Base-by-base conservation (phyloP, 2,888 invertebrate genomes). In the Cephus rjabovi region DNA sequence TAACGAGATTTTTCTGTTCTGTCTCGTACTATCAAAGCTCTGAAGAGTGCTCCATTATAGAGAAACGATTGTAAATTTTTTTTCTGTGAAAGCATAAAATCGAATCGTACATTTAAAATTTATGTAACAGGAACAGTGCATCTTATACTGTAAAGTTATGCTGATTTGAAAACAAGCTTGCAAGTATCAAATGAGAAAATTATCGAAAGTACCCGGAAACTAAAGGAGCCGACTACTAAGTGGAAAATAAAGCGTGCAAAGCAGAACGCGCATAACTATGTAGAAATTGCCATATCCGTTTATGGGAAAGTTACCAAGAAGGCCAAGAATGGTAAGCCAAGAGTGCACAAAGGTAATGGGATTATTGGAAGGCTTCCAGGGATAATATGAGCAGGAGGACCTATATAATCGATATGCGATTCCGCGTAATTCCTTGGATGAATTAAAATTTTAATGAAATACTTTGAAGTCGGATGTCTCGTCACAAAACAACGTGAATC, bases 341-440 rank as follows among this genome's bases (percentile, higher is more conserved):
- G 40, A 40, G 78, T 73, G 78, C 76, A 76, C 34, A 75, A 76
- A 69, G 34, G 79, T 81, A 81, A 81, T 76, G 76, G 76, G 79
- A 79, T 81, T 81, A 81, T 79, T 79, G 81, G 79, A 79, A 75
- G 81, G 79, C 79, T 81, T 81, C 81, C 79, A 71, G 15, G 23
- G 4, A 15, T 23, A 23, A 9, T 23, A 56, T 0, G 56, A 56
- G 9, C 56, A 56, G 23, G 23, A 56, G 56, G 9, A 56, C 56
- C 9, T 23, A 23, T 56, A 56, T 56, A 23, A 56, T 56, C 56
- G 23, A 56, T 56, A 56, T 56, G 9, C 23, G 23, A 23, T 56
- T 23, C 23, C 23, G 9, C 56, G 56, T 56, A 56, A 23, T 56
- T 56, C 23, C 56, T 56, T 23, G 56, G 56, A 56, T 56, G 23